Base-by-base conservation (phyloP, 2,888 invertebrate species). In the Philopedon plagiatum region DNA sequence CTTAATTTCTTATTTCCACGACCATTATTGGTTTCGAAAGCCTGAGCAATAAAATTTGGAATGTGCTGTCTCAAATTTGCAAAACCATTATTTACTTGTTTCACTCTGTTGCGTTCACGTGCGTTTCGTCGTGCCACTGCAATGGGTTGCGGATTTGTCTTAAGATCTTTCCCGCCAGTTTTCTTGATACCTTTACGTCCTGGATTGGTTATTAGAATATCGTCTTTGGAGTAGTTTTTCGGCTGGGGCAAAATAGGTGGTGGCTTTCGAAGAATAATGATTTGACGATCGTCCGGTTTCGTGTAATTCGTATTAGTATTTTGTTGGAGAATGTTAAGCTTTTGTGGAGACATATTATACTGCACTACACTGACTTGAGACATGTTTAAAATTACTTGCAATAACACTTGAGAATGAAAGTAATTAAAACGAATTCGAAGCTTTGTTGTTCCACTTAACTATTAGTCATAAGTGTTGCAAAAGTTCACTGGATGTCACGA, bases 11-110 rank as follows among this genome's bases (percentile, higher is more conserved):
- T 95, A 77, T 90, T 90, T 0, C 89, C 87, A 76, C 91, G 86
- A 15, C 91, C 91, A 44, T 89, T 90, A 68, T 91, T 91, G 5
- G 90, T 82, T 74, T 85, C 92, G 74, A 91, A 92, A 0, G 89
- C 90, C 61, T 91, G 88, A 0, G 94, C 93, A 0, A 94, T 93
- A 82, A 93, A 93, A 64, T 91, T 93, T 0, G 96, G 96, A 76
- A 96, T 95, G 82, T 94, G 95, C 79, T 94, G 93, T 18, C 96
- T 89, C 0, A 96, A 86, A n/a, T 93, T 93, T 0, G 95, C 94
- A 83, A 96, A 96, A 15, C 96, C 96, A 81, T 95, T 94, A 86
- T 96, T 96, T 23, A 96, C 95, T 89, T 96, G 95, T 78, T 96
- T 94, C 8, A 97, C 97, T 72, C 97, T 90, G 86, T 97, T 97